Base-by-base conservation (phyloP, 2,888 invertebrate species). In the Lysandra coridon region DNA sequence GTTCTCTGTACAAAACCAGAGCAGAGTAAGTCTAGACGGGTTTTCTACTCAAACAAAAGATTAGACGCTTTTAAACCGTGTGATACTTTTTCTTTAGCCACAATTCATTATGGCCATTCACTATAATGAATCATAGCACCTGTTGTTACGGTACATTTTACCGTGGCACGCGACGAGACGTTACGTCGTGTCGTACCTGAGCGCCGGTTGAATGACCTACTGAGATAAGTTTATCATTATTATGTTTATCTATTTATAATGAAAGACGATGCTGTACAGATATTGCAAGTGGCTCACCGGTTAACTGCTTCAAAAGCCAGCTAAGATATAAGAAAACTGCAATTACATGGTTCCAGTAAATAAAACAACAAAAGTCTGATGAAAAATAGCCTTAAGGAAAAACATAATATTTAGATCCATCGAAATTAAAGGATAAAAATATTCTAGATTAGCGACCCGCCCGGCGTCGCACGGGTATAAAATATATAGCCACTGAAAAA, bases 141-240 rank as follows among this genome's bases (percentile, higher is more conserved):
- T 14, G 44, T 17, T 5, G 23, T 44, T 75, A 23, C 44, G 49
- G 75, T 14, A 23, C 75, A 44, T 49, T 75, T 44, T 75, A 49
- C 17, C 49, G 5, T 49, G 30, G 12, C 49, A 23, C 74, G 78
- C 81, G 81, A 81, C 69, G 80, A 83, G 69, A 37, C 14, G 33
- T 33, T 69, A 37, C 33, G 69, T 37, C 33, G 33, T 69, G 14
- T 33, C 6, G 69, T 69, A 69, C 69, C 69, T 69, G 33, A 78
- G 78, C 81, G 81, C 80, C 64, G 80, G 84, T 84, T 85, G 82
- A 85, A 84, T 80, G 85, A 84, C 83, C 83, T 77, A 79, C 77
- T 82, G 80, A 81, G 78, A 81, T 82, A 81, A 82, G 79, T 82
- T 33, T 73, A 81, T 80, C 60, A 60, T 57, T 79, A 80, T 73